Evolutionary conservation across 2,888 invertebrate genomes (phyloP), one percentile per base, ranked within the genome.

Genomic region (Rutpela maculata): DNA sequence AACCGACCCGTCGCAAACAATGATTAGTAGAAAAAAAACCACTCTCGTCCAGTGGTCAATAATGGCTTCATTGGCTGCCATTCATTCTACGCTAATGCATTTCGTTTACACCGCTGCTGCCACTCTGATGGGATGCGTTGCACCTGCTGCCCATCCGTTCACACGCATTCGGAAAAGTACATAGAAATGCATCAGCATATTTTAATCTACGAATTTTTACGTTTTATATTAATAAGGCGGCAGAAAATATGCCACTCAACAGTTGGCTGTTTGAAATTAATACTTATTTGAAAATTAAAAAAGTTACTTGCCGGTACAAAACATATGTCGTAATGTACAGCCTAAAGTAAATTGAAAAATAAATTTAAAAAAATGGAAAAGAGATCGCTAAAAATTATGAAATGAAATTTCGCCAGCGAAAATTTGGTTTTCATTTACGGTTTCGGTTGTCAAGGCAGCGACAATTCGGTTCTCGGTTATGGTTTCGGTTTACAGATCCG

Each of bases 1-100:
- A 87, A 87, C 85, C 85, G 83, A 83, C 84, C 87, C 85, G 87
- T 87, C 86, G 87, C 88, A 87, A 88, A 89, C 88, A 88, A 89
- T 89, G 88, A 89, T 88, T 88, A 85, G 87, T 86, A 85, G 86
- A 85, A 88, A 88, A 86, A 88, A 88, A 85, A 82, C 83, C 85
- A 84, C 85, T 85, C 84, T 72, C 84, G 83, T 78, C 86, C 85
- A 84, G 82, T 87, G 88, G 88, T 88, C 88, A 88, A 88, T 88
- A 88, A 88, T 87, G 85, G 87, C 88, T 88, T 88, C 87, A 88
- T 88, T 88, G 88, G 85, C 86, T 82, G 87, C 85, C 86, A 87
- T 88, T 88, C 87, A 87, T 70, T 75, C 63, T 68, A 82, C 87
- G 85, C 86, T 89, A 89, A 89, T 89, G 88, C 88, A 88, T 87